Evolutionary conservation across 1,140 invertebrate species (phyloP).

Genomic region (Platorchestia sp.): DNA sequence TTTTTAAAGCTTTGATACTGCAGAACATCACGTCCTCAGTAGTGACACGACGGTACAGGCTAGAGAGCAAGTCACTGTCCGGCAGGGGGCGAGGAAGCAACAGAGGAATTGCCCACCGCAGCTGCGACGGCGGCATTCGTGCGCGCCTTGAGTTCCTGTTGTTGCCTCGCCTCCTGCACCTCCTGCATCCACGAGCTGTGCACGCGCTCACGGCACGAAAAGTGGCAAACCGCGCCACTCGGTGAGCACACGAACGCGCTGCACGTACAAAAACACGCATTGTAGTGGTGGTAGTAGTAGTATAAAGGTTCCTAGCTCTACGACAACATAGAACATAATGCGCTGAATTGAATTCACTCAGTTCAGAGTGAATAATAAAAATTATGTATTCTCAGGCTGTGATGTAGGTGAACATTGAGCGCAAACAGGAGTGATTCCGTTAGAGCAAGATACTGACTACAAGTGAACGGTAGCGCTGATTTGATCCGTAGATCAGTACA

Average conservation of each 20-base stretch:
- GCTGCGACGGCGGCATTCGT: slow-evolving; percentile 6
- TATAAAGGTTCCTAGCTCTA: too few species aligned
- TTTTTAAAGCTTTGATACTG: background rate
- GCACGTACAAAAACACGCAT: background rate
- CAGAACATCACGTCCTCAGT: background rate
- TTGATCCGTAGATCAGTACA: too few species aligned
- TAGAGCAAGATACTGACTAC: too few species aligned
- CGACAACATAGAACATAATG: too few species aligned
- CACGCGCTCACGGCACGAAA: slow-evolving; percentile 38
- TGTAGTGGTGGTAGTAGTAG: background rate
- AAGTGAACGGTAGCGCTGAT: too few species aligned
- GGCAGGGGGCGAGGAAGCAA: background rate
- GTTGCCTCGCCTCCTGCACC: background rate
- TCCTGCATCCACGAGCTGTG: slow-evolving; percentile 16
- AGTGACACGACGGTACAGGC: background rate
- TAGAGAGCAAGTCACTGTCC: background rate
- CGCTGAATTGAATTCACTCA: too few species aligned
- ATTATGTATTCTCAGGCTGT: too few species aligned
- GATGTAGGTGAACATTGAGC: too few species aligned
- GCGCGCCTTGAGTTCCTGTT: background rate
- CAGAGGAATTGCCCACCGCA: background rate
- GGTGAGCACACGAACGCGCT: slow-evolving; percentile 43
- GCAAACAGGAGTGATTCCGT: too few species aligned
- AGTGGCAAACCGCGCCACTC: slow-evolving; percentile 22
- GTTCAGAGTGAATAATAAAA: too few species aligned